Evolutionary conservation across 2,113 vertebrate genomes (phyloP).

Genomic region (Rhinogobius similis): DNA sequence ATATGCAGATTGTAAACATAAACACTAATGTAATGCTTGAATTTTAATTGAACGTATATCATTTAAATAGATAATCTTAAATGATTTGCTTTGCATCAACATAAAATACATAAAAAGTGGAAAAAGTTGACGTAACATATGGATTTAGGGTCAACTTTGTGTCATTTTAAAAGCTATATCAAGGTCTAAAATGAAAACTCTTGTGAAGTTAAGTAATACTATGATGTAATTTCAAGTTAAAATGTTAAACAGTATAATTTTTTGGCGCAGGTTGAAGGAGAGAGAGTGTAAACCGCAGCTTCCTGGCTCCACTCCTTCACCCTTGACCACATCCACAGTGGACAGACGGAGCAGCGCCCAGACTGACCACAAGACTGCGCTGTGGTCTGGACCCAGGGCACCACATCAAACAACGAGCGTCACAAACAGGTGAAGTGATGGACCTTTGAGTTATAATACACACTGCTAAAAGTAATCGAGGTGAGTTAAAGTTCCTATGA

Average conservation of each 20-base stretch:
- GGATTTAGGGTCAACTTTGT: too few relatives aligned
- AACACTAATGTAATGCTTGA: too few relatives aligned
- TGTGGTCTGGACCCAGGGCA: constrained; percentile 22
- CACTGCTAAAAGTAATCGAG: too few relatives aligned
- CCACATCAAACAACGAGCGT: constrained; percentile 65
- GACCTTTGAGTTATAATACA: background rate
- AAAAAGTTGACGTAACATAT: too few relatives aligned
- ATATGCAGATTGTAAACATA: too few relatives aligned
- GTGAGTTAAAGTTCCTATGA: too few relatives aligned
- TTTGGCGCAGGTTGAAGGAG: background rate
- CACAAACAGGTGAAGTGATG: background rate
- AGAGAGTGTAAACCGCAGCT: constrained; percentile 51
- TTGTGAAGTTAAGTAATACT: background rate
- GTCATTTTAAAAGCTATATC: background rate
- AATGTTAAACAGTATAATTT: background rate
- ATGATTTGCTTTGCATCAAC: too few relatives aligned
- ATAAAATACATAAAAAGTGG: too few relatives aligned
- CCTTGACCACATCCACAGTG: constrained; percentile 59
- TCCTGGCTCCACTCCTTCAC: constrained; percentile 36
- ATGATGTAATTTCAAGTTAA: background rate
- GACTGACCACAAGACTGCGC: constrained; percentile 41
- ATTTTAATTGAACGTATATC: too few relatives aligned
- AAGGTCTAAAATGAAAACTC: background rate
- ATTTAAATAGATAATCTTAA: too few relatives aligned
- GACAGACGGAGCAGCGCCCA: constrained; percentile 38